Evolutionary conservation across 2,113 vertebrate genomes (phyloP).

Genomic region (Helogale parvula): DNA sequence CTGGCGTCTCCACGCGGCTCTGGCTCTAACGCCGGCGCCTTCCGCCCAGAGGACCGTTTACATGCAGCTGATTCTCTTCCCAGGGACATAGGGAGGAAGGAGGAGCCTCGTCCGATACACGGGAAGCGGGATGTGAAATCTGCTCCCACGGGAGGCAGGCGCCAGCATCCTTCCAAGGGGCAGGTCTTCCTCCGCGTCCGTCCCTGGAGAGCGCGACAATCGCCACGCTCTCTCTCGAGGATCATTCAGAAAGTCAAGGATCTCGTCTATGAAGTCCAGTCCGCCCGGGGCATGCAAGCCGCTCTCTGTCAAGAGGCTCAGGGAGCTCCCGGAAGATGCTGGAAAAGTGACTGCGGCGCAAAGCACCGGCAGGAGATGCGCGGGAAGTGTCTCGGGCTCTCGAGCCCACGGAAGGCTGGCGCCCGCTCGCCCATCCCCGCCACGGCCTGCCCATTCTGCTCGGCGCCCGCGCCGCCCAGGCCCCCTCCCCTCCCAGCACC

Average conservation of each 20-base stretch:
- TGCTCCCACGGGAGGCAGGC: rapidly evolving
- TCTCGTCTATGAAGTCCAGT: background rate
- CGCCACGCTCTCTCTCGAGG: rapidly evolving
- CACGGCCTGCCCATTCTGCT: rapidly evolving
- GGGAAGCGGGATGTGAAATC: background rate
- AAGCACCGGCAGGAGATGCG: rapidly evolving
- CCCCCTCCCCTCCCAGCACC: rapidly evolving
- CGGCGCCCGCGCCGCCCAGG: background rate
- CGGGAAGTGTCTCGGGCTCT: rapidly evolving
- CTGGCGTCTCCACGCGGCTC: rapidly evolving
- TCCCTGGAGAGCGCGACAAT: background rate
- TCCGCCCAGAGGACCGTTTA: background rate
- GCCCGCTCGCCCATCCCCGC: background rate
- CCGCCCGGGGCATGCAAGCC: rapidly evolving
- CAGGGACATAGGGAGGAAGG: background rate
- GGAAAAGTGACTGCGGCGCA: rapidly evolving
- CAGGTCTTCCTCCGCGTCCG: rapidly evolving
- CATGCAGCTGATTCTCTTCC: rapidly evolving
- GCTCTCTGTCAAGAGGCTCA: rapidly evolving
- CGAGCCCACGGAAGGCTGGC: rapidly evolving
- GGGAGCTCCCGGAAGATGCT: background rate
- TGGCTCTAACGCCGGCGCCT: rapidly evolving
- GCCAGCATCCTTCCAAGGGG: no score
- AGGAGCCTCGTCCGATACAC: background rate
- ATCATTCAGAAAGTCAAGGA: rapidly evolving